Evolutionary conservation across 2,797 vertebrate species (phyloP), one percentile per base, ranked within the genome.

Genomic region (Channa striata): DNA sequence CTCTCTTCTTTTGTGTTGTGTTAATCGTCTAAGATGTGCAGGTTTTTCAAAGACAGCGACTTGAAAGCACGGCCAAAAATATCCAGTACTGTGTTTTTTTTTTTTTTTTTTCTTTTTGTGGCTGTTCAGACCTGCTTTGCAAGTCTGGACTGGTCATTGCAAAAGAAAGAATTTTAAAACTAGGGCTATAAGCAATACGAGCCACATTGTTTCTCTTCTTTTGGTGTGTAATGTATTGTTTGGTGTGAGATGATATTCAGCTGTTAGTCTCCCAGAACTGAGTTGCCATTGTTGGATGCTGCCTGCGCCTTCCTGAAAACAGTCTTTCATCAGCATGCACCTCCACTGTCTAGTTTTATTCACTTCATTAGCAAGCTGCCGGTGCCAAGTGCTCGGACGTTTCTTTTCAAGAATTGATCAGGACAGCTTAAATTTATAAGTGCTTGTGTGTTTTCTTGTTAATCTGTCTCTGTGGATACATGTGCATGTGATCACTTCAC

Each of bases 311-410:
- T 59, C 64, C 72, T 47, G 63, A 66, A 82, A 84, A 76, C 71
- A 57, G 50, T 59, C 63, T 87, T 85, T 85, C 88, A 89, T 90
- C 90, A 86, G 87, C 81, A 87, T 87, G 77, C 87, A 78, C 80
- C 80, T 85, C 87, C 77, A 70, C 77, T 44, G 77, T 87, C 84
- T 58, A 72, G 53, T 88, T 92, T 82, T 87, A 83, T 90, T 85
- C 86, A 77, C 87, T 88, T 89, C 85, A 89, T 92, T 90, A 91
- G 81, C 85, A 78, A 60, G 77, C 80, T 72, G 86, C 81, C 81
- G 17, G 77, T 71, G 84, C 82, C 75, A 73, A 89, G 83, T 65
- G 80, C 80, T 68, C 34, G n/a, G 77, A 80, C 46, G 74, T 80
- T 75, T 86, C 87, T 83, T 80, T 79, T 73, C 77, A 86, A 59